Base-by-base conservation (phyloP, 2,113 vertebrate species). In the Xiphias gladius region DNA sequence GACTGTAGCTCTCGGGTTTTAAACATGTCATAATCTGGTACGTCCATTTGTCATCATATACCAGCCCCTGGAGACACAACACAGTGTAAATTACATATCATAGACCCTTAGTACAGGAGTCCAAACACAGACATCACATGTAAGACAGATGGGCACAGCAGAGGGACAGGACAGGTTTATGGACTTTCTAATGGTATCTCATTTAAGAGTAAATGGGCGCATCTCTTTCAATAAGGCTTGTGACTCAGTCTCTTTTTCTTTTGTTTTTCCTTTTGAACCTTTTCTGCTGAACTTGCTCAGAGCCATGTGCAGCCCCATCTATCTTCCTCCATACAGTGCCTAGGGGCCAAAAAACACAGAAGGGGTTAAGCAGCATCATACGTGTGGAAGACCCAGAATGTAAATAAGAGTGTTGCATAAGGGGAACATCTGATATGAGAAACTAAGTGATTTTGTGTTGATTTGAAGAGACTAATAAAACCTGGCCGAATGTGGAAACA, bases 21-120 rank as follows among this genome's bases (percentile, higher is more conserved):
- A 92, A 90, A 92, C 83, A 88, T 84, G 85, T 88, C 88, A 86
- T 76, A 83, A 84, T 80, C 74, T 48, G 66, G 62, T 13, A 20
- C 4, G 12, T 24, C 76, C 58, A 90, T 90, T 90, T 86, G 52
- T 90, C 90, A 88, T 87, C 64, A 58, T 69, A 64, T 16, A 26
- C 66, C 70, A 41, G 41, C 32, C 20, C 6, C 22, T n/a, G 63
- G 63, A 67, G 79, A 62, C 66, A 28, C 57, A 65, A n/a, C 58
- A 26, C 73, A 26, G 77, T 66, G 80, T 73, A 86, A 84, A 92
- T 87, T 86, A 80, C 64, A 52, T 28, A 81, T 90, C 58, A 83
- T 59, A 62, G 70, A 41, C 48, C 69, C 72, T 73, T 80, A 64
- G 81, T 26, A 30, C 72, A 22, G 17, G 26, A 83, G 62, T 83